These are phyloP conservation scores for Brachyalestes nurse DNA, from an alignment of 2,797 vertebrate genomes.

Conservation along the genomic window DNA sequence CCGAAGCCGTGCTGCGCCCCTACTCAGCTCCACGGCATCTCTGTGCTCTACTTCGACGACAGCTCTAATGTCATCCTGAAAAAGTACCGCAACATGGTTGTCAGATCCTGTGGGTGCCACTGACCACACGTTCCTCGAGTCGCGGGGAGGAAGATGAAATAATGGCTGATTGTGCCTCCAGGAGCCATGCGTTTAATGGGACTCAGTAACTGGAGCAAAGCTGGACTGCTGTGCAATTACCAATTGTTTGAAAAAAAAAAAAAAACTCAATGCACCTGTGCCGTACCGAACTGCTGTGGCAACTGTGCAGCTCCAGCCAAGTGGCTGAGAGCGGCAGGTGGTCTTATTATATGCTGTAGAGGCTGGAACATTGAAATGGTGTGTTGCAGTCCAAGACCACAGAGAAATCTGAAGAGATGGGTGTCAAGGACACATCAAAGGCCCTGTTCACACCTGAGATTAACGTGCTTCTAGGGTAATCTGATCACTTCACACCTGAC, in stretches of 20 bases:
- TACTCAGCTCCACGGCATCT: conserved; percentile 97
- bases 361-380: background rate
- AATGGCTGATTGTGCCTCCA: conserved; percentile 22
- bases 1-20: conserved; percentile 98
- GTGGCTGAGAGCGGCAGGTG: background rate
- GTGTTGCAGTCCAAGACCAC: background rate
- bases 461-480: too few species aligned
- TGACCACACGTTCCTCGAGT: conserved; percentile 66
- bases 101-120: conserved; percentile 96
- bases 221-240: conserved; percentile 22
- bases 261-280: conserved; percentile 13
- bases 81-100: conserved; percentile 99
- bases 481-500: too few species aligned
- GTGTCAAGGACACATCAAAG: background rate
- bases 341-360: conserved; percentile 29
- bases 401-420: background rate
- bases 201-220: conserved; percentile 41
- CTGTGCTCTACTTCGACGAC: conserved; percentile 98
- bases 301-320: background rate
- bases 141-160: conserved; percentile 25
- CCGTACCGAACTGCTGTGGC: conserved; percentile 2
- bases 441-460: too few species aligned
- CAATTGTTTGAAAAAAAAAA: conserved; percentile 8
- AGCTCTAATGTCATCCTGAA: conserved; percentile 99
- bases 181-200: conserved; percentile 29